A percentile compares a stretch with the other conserved stretches of the same genome.
Evolutionary conservation across 1,140 invertebrate genomes (phyloP).

Genomic region (Sitobion miscanthi): DNA sequence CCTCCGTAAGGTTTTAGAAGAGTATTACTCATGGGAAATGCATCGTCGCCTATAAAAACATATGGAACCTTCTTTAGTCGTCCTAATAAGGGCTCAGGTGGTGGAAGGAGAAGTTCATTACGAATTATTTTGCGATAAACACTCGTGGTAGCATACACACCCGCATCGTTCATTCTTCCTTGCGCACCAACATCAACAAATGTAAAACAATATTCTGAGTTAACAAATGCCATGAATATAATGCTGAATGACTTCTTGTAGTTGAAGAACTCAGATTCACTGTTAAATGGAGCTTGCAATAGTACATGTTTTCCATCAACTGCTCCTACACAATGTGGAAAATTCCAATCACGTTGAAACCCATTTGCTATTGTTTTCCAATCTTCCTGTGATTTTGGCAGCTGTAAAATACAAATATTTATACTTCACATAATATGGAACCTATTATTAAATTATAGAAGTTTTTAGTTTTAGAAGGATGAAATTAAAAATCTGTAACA

Average conservation of each 20-base stretch:
- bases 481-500: not conserved
- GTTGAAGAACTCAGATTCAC: slow-evolving; percentile 58
- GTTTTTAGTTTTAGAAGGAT: not conserved
- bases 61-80: not conserved
- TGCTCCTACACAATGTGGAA: slow-evolving; percentile 61
- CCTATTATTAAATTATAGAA: not conserved
- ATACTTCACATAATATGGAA: not conserved
- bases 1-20: slow-evolving; percentile 65
- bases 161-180: slow-evolving; percentile 62
- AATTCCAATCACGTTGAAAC: slow-evolving; percentile 60
- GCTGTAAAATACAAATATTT: slow-evolving; percentile 56
- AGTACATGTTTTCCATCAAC: slow-evolving; percentile 64
- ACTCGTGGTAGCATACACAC: slow-evolving; percentile 61
- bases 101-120: slow-evolving; percentile 57
- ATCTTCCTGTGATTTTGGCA: slow-evolving; percentile 60
- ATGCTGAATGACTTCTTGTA: slow-evolving; percentile 58
- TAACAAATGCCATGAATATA: slow-evolving; percentile 58
- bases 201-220: slow-evolving; percentile 59
- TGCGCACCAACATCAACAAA: slow-evolving; percentile 58
- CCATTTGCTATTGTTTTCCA: slow-evolving; percentile 61
- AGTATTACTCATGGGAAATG: slow-evolving; percentile 63
- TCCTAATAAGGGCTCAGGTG: slow-evolving; percentile 20
- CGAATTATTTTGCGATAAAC: slow-evolving; percentile 59
- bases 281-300: slow-evolving; percentile 61
- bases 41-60: slow-evolving; percentile 64